phyloP scores from a whole-genome alignment of 2,888 invertebrate species.

The Diploptera punctata region DNA sequence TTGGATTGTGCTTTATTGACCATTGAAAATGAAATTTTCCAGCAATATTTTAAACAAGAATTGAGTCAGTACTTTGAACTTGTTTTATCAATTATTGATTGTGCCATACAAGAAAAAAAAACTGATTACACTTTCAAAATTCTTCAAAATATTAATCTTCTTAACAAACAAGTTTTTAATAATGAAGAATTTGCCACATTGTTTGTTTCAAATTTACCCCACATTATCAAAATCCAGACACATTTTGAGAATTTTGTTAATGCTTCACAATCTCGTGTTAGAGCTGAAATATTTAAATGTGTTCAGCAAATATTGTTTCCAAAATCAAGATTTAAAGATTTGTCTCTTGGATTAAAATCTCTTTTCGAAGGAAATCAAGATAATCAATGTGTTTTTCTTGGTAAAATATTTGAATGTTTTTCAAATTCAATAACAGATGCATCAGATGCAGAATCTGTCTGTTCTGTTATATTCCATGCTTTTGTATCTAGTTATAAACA shows the following conservation, averaged over 20 bases:
- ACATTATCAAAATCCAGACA: not conserved
- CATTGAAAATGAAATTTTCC: not conserved
- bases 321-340: not conserved
- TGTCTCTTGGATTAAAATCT: not conserved
- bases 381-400: not conserved
- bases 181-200: not conserved
- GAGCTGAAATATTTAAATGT: conserved; percentile 7
- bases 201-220: not conserved
- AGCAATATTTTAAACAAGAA: not conserved
- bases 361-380: not conserved
- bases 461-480: not conserved
- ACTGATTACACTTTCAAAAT: not conserved
- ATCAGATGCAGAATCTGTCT: not conserved
- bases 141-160: not conserved
- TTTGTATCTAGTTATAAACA: conserved; percentile 5
- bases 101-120: too few relatives aligned
- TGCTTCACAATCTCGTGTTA: not conserved
- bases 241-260: not conserved
- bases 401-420: not conserved
- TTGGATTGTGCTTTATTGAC: not conserved
- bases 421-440: not conserved
- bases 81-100: too few relatives aligned
- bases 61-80: too few relatives aligned
- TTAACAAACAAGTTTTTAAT: conserved; percentile 10
- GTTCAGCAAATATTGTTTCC: conserved; percentile 13